These are phyloP conservation scores for Pseudanteris insignis DNA, from an alignment of 2,888 invertebrate species.

Conservation along the genomic window DNA sequence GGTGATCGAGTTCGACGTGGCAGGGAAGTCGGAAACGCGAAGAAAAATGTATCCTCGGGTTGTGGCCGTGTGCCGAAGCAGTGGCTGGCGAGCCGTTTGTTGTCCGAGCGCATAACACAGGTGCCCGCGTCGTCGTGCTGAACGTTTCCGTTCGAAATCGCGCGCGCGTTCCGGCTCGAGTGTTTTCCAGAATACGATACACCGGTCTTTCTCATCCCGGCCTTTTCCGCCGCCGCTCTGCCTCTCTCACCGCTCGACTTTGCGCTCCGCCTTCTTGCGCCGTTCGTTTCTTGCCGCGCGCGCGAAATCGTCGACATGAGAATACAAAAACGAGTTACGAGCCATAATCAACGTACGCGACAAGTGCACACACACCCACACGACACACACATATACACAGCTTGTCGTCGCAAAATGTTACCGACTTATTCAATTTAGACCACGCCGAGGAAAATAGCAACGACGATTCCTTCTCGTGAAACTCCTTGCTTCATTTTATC, in stretches of 20 bases:
- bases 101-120: conserved; percentile 6
- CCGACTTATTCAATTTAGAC: conserved; percentile 33
- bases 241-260: background rate
- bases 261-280: too few species aligned
- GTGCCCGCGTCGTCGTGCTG: conserved; percentile 14
- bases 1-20: too few species aligned
- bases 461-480: too few species aligned
- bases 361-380: conserved; percentile 32
- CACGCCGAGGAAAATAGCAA: too few species aligned
- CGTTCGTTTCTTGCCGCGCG: conserved; percentile 4
- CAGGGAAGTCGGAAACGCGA: background rate
- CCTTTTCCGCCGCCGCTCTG: conserved; percentile 2
- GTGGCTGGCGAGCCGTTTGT: too few species aligned
- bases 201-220: background rate
- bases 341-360: conserved; percentile 14
- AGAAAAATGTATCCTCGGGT: too few species aligned
- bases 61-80: too few species aligned
- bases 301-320: conserved; percentile 30
- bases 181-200: conserved; percentile 37
- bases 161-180: conserved; percentile 37
- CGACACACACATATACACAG: too few species aligned
- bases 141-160: conserved; percentile 40
- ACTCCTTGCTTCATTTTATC: too few species aligned
- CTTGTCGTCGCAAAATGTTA: conserved; percentile 25
- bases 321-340: conserved; percentile 13